Conservation (phyloP, 1,140 invertebrate species). For the Drosophila oshimai region DNA sequence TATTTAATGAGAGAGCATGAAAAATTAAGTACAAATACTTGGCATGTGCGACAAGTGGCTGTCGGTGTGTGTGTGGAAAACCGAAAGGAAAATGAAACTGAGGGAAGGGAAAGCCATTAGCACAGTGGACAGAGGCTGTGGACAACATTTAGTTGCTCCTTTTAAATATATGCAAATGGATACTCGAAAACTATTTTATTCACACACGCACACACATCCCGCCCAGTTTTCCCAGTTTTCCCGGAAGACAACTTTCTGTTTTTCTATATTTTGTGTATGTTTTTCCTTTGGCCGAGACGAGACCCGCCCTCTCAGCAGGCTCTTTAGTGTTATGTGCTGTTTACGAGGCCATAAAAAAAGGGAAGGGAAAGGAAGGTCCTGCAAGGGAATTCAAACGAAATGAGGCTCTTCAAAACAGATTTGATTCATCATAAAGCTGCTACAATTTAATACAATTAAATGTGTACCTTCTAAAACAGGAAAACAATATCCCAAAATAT, state of each 20-base stretch:
- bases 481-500: too few relatives aligned
- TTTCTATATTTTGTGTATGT: conserved; percentile 11
- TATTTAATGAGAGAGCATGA: conserved; percentile 40
- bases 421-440: too few relatives aligned
- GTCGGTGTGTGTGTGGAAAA: too few relatives aligned
- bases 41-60: conserved; percentile 20
- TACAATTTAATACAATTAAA: too few relatives aligned
- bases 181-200: conserved; percentile 46
- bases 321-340: conserved; percentile 56
- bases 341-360: conserved; percentile 46
- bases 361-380: neutral
- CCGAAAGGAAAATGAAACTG: neutral
- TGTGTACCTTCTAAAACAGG: too few relatives aligned
- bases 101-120: conserved; percentile 25
- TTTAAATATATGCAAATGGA: conserved; percentile 55
- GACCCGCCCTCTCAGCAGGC: conserved; percentile 21
- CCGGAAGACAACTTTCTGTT: conserved; percentile 25
- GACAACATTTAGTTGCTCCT: conserved; percentile 29
- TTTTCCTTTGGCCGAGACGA: neutral
- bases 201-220: conserved; percentile 24
- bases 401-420: too few relatives aligned
- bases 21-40: conserved; percentile 34
- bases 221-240: neutral
- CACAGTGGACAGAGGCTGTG: neutral
- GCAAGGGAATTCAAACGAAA: too few relatives aligned